Evolutionary conservation across 2,888 invertebrate species (phyloP).

Genomic region (Cephus rjabovi): DNA sequence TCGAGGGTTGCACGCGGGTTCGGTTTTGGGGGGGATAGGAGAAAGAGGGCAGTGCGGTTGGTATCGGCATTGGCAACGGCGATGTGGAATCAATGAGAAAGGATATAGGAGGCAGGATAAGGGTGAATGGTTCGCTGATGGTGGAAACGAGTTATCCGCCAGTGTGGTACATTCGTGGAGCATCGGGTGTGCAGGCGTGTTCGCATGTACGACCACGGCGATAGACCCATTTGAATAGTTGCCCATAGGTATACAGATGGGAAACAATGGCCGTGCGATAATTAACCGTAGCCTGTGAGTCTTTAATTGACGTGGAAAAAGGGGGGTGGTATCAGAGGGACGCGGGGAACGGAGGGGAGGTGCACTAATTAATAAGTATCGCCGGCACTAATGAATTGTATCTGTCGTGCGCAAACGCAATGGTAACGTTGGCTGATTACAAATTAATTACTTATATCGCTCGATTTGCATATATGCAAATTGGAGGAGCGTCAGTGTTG

Average conservation of each 20-base stretch:
- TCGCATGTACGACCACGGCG: not conserved
- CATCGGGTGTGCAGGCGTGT: not conserved
- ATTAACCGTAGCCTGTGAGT: not conserved
- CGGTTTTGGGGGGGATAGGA: not conserved
- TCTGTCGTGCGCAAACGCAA: conserved; percentile 49
- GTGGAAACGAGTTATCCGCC: not conserved
- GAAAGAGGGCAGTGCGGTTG: not conserved
- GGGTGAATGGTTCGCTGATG: not conserved
- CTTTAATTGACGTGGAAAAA: not conserved
- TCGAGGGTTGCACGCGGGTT: not conserved
- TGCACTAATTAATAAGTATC: conserved; percentile 53
- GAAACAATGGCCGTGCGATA: not conserved
- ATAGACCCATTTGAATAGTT: not conserved
- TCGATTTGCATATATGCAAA: conserved; percentile 63
- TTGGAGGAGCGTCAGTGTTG: conserved; percentile 23
- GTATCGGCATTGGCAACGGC: not conserved
- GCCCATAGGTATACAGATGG: not conserved
- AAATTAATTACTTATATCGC: conserved; percentile 65
- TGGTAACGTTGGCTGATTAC: conserved; percentile 57
- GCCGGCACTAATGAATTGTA: conserved; percentile 59
- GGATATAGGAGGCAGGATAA: not conserved
- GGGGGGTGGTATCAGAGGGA: not conserved
- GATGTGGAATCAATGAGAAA: not conserved
- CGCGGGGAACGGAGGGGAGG: too few relatives aligned
- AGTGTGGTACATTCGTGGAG: not conserved